A percentile compares a stretch with the other conserved stretches of the same genome.
phyloP scores from a whole-genome alignment of 2,113 vertebrate genomes.

The Gallinago paraguaiae region DNA sequence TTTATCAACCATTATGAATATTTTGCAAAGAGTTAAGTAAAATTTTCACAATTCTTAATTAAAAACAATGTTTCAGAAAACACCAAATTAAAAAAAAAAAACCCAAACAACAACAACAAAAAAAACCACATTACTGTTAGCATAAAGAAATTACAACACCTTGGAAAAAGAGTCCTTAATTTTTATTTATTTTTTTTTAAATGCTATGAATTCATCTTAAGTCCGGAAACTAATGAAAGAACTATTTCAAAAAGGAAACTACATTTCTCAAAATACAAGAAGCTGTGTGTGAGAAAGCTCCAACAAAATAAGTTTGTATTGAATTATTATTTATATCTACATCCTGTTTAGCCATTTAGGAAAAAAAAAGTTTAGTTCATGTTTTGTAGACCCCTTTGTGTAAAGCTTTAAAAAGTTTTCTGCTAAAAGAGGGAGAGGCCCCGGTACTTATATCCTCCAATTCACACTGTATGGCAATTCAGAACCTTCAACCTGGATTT shows the following conservation, averaged over 20 bases:
- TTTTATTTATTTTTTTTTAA: not conserved
- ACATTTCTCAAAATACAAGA: slow-evolving; percentile 43
- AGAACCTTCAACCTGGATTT: slow-evolving; percentile 40
- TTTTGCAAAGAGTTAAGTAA: not conserved
- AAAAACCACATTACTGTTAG: not conserved
- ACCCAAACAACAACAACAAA: too few species aligned
- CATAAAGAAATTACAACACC: not conserved
- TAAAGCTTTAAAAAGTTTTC: slow-evolving; percentile 62
- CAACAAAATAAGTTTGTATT: slow-evolving; percentile 53
- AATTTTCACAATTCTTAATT: not conserved
- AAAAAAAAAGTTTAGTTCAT: slow-evolving; percentile 34
- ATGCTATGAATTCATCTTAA: not conserved
- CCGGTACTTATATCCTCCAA: slow-evolving; percentile 75
- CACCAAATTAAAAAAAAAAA: not conserved
- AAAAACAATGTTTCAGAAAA: not conserved
- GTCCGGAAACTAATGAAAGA: slow-evolving; percentile 40
- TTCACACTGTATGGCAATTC: slow-evolving; percentile 65
- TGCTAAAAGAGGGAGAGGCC: slow-evolving; percentile 66
- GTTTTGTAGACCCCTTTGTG: slow-evolving; percentile 53
- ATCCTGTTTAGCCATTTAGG: slow-evolving; percentile 76
- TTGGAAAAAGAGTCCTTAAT: not conserved
- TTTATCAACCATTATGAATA: not conserved
- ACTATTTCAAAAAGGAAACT: slow-evolving; percentile 50
- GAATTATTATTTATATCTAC: slow-evolving; percentile 80
- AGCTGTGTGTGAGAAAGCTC: slow-evolving; percentile 72